Evolutionary conservation across 2,113 vertebrate genomes (phyloP).

Genomic region (Tetraodon nigroviridis): DNA sequence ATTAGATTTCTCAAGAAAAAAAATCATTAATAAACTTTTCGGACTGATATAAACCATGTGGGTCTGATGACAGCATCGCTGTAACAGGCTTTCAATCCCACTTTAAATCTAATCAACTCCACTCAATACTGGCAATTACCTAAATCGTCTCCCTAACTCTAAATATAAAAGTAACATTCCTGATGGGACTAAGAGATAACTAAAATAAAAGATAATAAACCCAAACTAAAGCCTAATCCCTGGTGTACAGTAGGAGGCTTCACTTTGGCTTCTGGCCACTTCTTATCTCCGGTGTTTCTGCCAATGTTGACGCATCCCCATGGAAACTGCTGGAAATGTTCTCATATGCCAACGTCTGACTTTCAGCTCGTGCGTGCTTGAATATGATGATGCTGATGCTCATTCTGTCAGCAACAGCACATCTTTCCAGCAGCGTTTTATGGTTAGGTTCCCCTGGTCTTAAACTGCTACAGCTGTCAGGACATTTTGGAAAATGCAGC

Average conservation of each 20-base stretch:
- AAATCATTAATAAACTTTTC: not conserved
- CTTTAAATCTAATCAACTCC: slow-evolving; percentile 17
- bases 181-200: slow-evolving; percentile 5
- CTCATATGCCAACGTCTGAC: slow-evolving; percentile 10
- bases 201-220: not conserved
- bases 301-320: slow-evolving; percentile 54
- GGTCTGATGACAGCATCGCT: not conserved
- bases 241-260: slow-evolving; percentile 31
- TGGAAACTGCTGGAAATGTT: slow-evolving; percentile 54
- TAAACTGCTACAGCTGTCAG: not conserved
- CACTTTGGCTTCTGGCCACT: slow-evolving; percentile 35
- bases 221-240: not conserved
- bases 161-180: not conserved
- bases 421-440: not conserved
- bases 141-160: not conserved
- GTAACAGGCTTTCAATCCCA: not conserved
- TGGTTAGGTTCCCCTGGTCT: not conserved
- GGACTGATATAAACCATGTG: not conserved
- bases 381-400: not conserved
- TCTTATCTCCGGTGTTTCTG: slow-evolving; percentile 39
- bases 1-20: not conserved
- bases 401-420: not conserved
- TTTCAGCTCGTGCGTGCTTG: not conserved
- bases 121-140: not conserved
- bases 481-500: not conserved